Evolutionary conservation across 2,888 invertebrate genomes (phyloP).

Genomic region (Epirrhoe tristata): DNA sequence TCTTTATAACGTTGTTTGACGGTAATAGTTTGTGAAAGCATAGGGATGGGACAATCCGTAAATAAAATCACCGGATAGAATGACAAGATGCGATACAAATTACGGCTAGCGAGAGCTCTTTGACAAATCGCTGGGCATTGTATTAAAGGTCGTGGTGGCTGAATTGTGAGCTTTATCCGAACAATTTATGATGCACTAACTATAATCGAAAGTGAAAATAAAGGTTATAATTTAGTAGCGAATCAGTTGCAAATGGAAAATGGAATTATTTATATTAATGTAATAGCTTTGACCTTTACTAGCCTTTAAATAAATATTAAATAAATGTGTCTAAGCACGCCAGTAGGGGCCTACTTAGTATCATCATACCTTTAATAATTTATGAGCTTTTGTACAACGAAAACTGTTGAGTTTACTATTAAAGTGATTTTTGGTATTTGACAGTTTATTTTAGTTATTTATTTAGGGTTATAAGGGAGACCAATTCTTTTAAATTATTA

Average conservation of each 20-base stretch:
- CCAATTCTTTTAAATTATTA: too few species aligned
- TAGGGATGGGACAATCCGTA: slow-evolving; percentile 28
- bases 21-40: neutral
- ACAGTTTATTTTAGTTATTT: too few species aligned
- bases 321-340: neutral
- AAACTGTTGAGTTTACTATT: too few species aligned
- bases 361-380: neutral
- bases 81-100: slow-evolving; percentile 32
- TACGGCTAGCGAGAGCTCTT: slow-evolving; percentile 15
- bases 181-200: slow-evolving; percentile 2
- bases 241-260: neutral
- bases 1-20: neutral
- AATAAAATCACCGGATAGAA: slow-evolving; percentile 30
- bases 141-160: neutral
- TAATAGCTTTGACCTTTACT: neutral
- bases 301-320: neutral
- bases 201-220: neutral
- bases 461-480: too few species aligned
- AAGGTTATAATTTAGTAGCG: neutral
- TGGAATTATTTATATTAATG: neutral
- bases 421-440: too few species aligned
- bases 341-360: neutral
- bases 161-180: slow-evolving; percentile 5
- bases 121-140: slow-evolving; percentile 22
- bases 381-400: too few species aligned